These are phyloP conservation scores for Centrocercus urophasianus DNA, from an alignment of 2,113 vertebrate genomes.

Conservation along the genomic window DNA sequence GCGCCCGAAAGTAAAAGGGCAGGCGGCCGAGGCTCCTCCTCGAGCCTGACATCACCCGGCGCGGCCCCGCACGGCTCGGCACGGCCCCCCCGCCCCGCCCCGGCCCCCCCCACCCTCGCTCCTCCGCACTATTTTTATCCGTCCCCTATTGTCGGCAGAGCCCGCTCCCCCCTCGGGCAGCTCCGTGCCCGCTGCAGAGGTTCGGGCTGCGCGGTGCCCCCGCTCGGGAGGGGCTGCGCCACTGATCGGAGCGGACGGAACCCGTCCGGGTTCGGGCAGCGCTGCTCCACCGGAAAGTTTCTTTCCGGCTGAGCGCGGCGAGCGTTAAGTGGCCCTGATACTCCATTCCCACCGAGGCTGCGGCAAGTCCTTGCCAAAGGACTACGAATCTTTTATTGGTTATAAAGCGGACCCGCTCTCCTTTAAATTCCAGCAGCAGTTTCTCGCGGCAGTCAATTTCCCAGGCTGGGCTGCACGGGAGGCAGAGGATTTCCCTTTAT, in stretches of 20 bases:
- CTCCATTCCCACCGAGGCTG: background rate
- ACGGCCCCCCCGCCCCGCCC: background rate
- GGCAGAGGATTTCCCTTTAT: constrained; percentile 69
- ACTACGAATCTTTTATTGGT: background rate
- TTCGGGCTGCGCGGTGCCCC: background rate
- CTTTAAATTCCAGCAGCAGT: background rate
- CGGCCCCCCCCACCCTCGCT: background rate
- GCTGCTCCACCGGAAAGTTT: background rate
- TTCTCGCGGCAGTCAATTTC: background rate
- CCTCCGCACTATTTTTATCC: background rate
- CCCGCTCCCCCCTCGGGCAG: background rate
- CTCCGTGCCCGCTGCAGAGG: background rate
- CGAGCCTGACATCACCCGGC: constrained; percentile 35
- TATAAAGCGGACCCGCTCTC: background rate
- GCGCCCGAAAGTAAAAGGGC: constrained; percentile 24
- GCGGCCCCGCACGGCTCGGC: background rate
- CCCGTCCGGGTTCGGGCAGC: background rate
- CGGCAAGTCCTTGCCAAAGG: background rate
- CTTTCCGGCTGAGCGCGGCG: background rate
- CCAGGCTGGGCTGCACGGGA: constrained; percentile 14
- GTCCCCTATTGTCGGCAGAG: background rate
- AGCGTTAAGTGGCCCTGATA: background rate
- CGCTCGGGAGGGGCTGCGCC: no score
- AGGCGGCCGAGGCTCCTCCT: constrained; percentile 34
- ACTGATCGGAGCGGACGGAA: background rate